Percentiles rank a stretch among this genome's conserved stretches.
These are phyloP conservation scores for Sarcophaga caerulescens DNA, from an alignment of 2,888 invertebrate species.

Conservation along the genomic window DNA sequence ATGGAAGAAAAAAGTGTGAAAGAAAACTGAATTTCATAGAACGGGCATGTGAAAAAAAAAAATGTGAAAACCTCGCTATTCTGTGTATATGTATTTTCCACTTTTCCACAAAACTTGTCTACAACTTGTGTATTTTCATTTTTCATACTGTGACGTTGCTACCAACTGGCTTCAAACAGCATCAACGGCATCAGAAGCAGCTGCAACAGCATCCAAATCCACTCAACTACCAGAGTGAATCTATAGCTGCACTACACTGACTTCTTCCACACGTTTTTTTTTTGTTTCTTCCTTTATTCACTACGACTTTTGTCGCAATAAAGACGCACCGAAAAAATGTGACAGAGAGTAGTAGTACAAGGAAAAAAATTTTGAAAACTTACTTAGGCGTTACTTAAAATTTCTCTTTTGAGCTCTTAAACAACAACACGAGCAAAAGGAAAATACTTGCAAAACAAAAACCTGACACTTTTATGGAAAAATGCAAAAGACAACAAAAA, in stretches of 20 bases:
- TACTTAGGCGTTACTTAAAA: conserved; percentile 65
- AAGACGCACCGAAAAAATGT: background rate
- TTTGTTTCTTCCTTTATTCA: background rate
- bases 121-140: conserved; percentile 46
- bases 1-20: background rate
- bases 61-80: conserved; percentile 36
- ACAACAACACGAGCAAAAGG: background rate
- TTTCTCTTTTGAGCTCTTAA: conserved; percentile 44
- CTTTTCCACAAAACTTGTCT: conserved; percentile 43
- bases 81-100: conserved; percentile 30
- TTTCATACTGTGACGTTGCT: conserved; percentile 25
- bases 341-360: background rate
- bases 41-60: conserved; percentile 3
- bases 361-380: conserved; percentile 32
- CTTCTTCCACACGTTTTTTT: background rate
- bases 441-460: conserved; percentile 44
- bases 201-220: background rate
- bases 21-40: background rate
- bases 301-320: background rate
- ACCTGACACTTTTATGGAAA: conserved; percentile 48
- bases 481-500: background rate
- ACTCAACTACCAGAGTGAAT: background rate
- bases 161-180: too few relatives aligned
- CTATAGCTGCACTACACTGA: background rate
- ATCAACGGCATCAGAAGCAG: background rate